These are phyloP conservation scores for Zaprionus inermis DNA, from an alignment of 1,140 invertebrate genomes.

Conservation along the genomic window DNA sequence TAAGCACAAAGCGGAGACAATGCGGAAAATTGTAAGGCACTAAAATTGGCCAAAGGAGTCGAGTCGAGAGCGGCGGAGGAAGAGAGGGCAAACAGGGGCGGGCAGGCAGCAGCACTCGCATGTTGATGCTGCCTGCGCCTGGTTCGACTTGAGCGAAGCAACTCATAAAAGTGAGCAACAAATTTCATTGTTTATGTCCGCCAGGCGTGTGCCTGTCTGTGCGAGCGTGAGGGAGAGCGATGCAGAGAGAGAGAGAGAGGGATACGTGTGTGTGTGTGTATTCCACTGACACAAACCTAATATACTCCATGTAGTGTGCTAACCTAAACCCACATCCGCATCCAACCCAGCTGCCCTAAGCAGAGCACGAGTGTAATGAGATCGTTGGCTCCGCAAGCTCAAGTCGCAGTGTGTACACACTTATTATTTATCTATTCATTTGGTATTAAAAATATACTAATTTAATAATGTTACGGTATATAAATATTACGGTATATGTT, in stretches of 20 bases:
- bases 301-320: slow-evolving; percentile 5
- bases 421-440: background rate
- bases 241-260: background rate
- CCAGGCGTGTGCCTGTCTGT: slow-evolving; percentile 1
- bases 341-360: background rate
- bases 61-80: background rate
- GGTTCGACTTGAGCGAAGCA: slow-evolving; percentile 58
- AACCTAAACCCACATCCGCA: background rate
- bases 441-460: too few relatives aligned
- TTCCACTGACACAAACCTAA: background rate
- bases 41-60: slow-evolving; percentile 78
- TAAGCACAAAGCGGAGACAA: slow-evolving; percentile 73
- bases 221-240: background rate
- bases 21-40: slow-evolving; percentile 78
- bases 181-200: slow-evolving; percentile 78
- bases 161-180: slow-evolving; percentile 83
- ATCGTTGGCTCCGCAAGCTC: background rate
- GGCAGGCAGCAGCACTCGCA: background rate
- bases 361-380: background rate
- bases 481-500: too few relatives aligned
- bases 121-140: slow-evolving; percentile 15
- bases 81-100: background rate
- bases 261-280: background rate
- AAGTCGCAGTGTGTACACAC: background rate
- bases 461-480: background rate